Evolutionary conservation across 2,888 invertebrate genomes (phyloP), one percentile per base, ranked within the genome.

Genomic region (Beris morrisii): DNA sequence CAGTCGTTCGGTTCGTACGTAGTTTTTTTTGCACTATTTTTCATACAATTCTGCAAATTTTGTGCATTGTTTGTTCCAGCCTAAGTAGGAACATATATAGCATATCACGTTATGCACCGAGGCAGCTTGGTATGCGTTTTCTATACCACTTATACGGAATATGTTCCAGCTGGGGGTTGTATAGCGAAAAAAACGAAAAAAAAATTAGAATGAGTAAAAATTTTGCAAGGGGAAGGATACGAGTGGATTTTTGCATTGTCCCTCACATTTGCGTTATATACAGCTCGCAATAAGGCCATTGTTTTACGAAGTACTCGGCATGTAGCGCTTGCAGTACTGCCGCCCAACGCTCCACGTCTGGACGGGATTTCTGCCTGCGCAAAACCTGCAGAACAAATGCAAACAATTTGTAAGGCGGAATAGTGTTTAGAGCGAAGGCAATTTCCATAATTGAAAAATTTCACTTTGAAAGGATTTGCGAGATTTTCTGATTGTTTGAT

Each of bases 401-500:
- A 50, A 61, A 61, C 52, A 50, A 61, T 61, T n/a, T 52, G 50
- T 22, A 50, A 52, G 61, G 61, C 52, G 32, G 46, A 52, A 61
- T 38, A 61, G 30, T 50, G 13, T 50, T 50, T 50, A 32, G 15
- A 52, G 28, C 50, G 13, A 32, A 61, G 61, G 50, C 61, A 61
- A 61, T 61, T 61, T 61, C 61, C 61, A 61, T 61, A 61, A 61
- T 61, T 61, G 61, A 61, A 61, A 61, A 61, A 61, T 61, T 15
- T 32, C 61, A 50, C 61, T 61, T 61, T 61, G 50, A 61, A 61
- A 61, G 61, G 61, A 50, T 61, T 61, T 61, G 52, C 22, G 61
- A 61, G 30, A 61, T 61, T 61, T 61, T 61, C 61, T 61, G 52
- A 61, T 61, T 61, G 61, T 61, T 61, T 61, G 59, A 61, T 50